These are phyloP conservation scores for Phaethon lepturus DNA, from an alignment of 2,113 vertebrate species.

Conservation along the genomic window DNA sequence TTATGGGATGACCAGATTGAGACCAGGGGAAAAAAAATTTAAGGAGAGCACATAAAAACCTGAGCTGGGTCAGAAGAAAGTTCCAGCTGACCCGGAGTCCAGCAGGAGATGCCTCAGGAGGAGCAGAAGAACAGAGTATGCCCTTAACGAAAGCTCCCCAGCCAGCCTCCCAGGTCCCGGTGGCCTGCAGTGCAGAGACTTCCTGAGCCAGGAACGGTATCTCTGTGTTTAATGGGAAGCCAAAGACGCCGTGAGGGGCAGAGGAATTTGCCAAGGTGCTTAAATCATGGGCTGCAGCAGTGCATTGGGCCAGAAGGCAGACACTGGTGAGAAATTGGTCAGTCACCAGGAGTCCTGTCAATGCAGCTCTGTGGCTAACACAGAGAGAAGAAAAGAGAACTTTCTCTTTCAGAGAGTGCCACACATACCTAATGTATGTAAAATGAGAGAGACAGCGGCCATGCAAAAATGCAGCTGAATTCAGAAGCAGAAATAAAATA, in stretches of 20 bases:
- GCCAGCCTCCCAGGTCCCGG: not conserved
- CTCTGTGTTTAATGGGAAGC: slow-evolving; percentile 4
- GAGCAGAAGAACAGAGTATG: not conserved
- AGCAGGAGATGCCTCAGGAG: not conserved
- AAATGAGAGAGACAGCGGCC: not conserved
- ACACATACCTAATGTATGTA: not conserved
- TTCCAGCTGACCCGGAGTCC: not conserved
- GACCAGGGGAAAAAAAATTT: not conserved
- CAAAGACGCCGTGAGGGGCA: not conserved
- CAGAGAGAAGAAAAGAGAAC: not conserved
- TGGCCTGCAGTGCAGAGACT: not conserved
- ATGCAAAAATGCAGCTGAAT: slow-evolving; percentile 14
- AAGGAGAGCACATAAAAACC: not conserved
- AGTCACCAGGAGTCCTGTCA: not conserved
- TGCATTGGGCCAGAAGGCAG: not conserved
- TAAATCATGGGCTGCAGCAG: not conserved
- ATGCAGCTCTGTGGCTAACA: rapidly evolving
- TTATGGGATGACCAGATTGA: not conserved
- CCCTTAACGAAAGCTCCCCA: not conserved
- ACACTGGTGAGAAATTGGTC: not conserved
- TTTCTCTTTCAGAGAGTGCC: not conserved
- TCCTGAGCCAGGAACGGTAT: not conserved
- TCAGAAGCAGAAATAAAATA: slow-evolving; percentile 44
- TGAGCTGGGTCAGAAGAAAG: not conserved
- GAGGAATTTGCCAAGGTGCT: not conserved